Evolutionary conservation across 2,888 invertebrate genomes (phyloP).

Genomic region (Synanthedon tipuliformis): DNA sequence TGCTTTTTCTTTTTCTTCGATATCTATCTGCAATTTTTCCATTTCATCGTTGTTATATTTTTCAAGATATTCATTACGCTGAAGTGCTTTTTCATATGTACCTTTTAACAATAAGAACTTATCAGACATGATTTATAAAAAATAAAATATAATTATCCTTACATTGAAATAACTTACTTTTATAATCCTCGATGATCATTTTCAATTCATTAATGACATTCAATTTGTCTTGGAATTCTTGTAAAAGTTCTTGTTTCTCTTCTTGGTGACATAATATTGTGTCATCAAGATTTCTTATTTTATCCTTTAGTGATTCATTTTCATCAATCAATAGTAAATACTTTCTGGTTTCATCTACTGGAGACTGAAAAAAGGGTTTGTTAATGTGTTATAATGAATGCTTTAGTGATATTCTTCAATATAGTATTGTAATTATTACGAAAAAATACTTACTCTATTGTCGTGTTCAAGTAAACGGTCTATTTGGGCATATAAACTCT

Average conservation of each 20-base stretch:
- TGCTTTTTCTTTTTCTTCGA: constrained; percentile 30
- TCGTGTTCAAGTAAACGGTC: constrained; percentile 53
- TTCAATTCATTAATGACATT: constrained; percentile 37
- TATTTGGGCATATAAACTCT: constrained; percentile 61
- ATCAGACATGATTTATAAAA: too few species aligned
- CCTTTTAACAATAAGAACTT: constrained; percentile 17
- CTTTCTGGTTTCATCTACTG: neutral
- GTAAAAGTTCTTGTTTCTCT: constrained; percentile 41
- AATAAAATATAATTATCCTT: neutral
- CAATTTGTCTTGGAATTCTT: constrained; percentile 39
- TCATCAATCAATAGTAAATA: constrained; percentile 21
- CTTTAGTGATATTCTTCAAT: neutral
- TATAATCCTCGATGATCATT: constrained; percentile 47
- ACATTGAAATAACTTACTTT: constrained; percentile 25
- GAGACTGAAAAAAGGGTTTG: neutral
- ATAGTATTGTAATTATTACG: neutral
- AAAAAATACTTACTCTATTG: constrained; percentile 22
- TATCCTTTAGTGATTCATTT: constrained; percentile 43
- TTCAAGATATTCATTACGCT: constrained; percentile 39
- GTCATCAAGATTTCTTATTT: constrained; percentile 40
- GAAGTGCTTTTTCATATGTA: constrained; percentile 33
- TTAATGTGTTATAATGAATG: too few species aligned
- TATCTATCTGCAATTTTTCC: constrained; percentile 19
- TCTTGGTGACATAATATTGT: constrained; percentile 39
- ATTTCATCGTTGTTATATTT: constrained; percentile 32